Evolutionary conservation across 2,113 vertebrate genomes (phyloP).

Genomic region (Caracal caracal): DNA sequence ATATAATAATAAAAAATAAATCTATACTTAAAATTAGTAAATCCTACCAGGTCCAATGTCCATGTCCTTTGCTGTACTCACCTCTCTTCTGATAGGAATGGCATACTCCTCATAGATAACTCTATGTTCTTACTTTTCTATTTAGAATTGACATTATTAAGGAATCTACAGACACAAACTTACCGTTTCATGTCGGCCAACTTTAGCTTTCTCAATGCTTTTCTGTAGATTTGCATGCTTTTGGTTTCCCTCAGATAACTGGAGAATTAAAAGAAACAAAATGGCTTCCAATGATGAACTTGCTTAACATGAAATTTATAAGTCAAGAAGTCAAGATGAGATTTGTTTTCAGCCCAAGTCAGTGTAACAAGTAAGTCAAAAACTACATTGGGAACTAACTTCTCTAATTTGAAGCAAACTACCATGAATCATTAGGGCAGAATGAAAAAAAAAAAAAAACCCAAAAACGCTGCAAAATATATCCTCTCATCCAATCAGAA

Average conservation of each 20-base stretch:
- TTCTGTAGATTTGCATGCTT: conserved; percentile 88
- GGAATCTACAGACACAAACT: conserved; percentile 72
- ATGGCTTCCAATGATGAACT: conserved; percentile 17
- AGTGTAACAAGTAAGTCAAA: conserved; percentile 34
- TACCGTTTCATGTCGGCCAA: conserved; percentile 94
- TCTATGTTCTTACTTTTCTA: background rate
- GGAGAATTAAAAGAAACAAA: conserved; percentile 71
- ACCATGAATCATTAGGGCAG: background rate
- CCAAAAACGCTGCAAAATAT: background rate
- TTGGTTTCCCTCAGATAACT: conserved; percentile 91
- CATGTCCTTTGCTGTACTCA: background rate
- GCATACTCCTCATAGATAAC: background rate
- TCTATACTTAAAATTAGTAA: background rate
- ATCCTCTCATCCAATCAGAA: conserved; percentile 1
- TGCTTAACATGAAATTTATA: background rate
- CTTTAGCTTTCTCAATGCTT: conserved; percentile 90
- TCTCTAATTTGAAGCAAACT: background rate
- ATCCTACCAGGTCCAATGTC: background rate
- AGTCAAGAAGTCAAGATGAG: conserved; percentile 30
- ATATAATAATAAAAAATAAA: background rate
- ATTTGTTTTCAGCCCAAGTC: background rate
- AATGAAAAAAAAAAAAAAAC: background rate
- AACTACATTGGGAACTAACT: background rate
- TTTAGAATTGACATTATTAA: background rate
- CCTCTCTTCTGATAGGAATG: background rate